Conservation (phyloP, 2,888 invertebrate species). For the Drosophila parthenogenetica region DNA sequence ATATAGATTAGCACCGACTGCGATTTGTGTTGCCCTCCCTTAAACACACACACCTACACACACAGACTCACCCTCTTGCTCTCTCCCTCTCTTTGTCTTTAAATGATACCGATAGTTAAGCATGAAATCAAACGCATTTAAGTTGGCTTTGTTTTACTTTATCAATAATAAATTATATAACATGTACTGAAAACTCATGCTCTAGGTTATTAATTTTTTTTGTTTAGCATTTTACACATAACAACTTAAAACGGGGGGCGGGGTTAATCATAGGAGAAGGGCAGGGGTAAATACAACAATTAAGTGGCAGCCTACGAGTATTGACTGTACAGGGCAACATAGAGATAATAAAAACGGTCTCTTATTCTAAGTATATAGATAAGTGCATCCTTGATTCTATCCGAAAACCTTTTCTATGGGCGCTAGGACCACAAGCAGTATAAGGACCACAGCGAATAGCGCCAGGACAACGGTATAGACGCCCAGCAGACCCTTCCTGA, state of each 20-base stretch:
- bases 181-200: constrained; percentile 72
- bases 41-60: not conserved
- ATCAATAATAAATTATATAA: constrained; percentile 80
- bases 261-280: not conserved
- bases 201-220: constrained; percentile 57
- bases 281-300: constrained; percentile 14
- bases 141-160: constrained; percentile 79
- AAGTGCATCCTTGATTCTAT: constrained; percentile 29
- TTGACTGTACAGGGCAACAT: constrained; percentile 16
- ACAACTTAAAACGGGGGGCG: constrained; percentile 60
- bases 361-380: not conserved
- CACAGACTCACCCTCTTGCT: not conserved
- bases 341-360: constrained; percentile 27
- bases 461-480: constrained; percentile 91
- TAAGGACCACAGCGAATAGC: constrained; percentile 89
- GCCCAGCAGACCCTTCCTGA: constrained; percentile 91
- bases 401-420: constrained; percentile 89
- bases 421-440: constrained; percentile 91
- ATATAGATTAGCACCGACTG: constrained; percentile 37
- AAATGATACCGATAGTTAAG: constrained; percentile 52
- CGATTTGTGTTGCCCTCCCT: constrained; percentile 33
- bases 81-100: constrained; percentile 11
- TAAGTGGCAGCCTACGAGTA: constrained; percentile 30
- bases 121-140: constrained; percentile 72
- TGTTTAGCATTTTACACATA: constrained; percentile 54